Conservation (phyloP, 2,113 vertebrate genomes). For the Prunella fulvescens region DNA sequence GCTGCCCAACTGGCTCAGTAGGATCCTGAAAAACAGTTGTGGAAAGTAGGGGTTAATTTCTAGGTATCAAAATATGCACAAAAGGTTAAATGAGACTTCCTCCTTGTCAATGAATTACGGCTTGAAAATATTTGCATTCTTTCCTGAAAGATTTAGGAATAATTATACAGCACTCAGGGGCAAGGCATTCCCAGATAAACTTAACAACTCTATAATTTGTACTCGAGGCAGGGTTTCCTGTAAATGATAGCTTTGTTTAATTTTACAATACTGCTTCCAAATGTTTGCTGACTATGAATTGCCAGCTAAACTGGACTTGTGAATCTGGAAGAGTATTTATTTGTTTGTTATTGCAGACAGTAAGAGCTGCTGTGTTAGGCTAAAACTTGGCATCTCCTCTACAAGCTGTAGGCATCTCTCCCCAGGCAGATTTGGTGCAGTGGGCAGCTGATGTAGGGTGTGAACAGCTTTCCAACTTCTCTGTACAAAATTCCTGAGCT, state of each 20-base stretch:
- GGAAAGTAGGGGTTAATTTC: constrained; percentile 34
- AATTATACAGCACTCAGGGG: constrained; percentile 64
- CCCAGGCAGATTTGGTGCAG: background rate
- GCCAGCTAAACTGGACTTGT: background rate
- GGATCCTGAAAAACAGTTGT: background rate
- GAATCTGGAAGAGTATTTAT: constrained; percentile 9
- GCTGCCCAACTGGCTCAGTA: background rate
- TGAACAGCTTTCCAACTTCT: background rate
- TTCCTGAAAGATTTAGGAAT: constrained; percentile 66
- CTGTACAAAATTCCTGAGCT: background rate
- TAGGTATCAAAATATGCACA: constrained; percentile 35
- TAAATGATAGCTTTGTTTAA: constrained; percentile 66
- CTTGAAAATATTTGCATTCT: constrained; percentile 66
- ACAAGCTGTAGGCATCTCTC: background rate
- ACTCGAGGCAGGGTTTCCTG: constrained; percentile 65
- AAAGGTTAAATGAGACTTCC: constrained; percentile 51
- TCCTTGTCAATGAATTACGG: constrained; percentile 39
- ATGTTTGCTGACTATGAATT: constrained; percentile 15
- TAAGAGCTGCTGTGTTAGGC: background rate
- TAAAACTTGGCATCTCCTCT: background rate
- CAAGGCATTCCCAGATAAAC: constrained; percentile 64
- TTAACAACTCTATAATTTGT: constrained; percentile 65
- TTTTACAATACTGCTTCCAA: constrained; percentile 57
- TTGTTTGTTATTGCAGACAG: constrained; percentile 20
- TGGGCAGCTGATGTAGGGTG: background rate